Conservation (phyloP, 2,888 invertebrate species). For the Caenorhabditis sulstoni region DNA sequence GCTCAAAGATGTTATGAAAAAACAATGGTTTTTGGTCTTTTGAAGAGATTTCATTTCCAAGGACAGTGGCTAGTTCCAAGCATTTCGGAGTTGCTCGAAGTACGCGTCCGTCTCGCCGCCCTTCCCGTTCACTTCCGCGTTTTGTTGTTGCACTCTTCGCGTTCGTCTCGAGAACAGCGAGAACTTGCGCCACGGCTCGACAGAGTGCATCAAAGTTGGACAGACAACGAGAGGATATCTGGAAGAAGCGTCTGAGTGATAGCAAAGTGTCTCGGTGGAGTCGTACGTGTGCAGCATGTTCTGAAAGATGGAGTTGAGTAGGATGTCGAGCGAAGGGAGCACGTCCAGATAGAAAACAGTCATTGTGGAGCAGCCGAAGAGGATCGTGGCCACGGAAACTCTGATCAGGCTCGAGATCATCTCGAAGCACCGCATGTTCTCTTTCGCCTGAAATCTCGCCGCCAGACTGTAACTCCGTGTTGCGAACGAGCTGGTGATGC, state of each 20-base stretch:
- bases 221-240: conserved; percentile 15
- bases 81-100: neutral
- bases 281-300: neutral
- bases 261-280: neutral
- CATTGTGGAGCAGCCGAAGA: conserved; percentile 6
- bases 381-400: conserved; percentile 1
- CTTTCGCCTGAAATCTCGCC: conserved; percentile 45
- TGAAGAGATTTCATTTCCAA: too few relatives aligned
- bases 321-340: conserved; percentile 1
- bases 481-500: conserved; percentile 4
- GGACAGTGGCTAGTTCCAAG: neutral
- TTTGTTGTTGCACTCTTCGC: too few relatives aligned
- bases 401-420: conserved; percentile 11
- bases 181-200: conserved; percentile 15
- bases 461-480: conserved; percentile 34
- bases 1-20: too few relatives aligned
- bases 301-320: neutral
- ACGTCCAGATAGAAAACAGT: conserved; percentile 3
- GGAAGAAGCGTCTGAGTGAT: neutral
- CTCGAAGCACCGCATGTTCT: conserved; percentile 33
- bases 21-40: too few relatives aligned
- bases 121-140: neutral
- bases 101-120: neutral
- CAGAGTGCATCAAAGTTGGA: neutral
- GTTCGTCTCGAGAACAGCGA: too few relatives aligned